Conservation (phyloP, 1,140 invertebrate genomes). For the Heterodera schachtii region DNA sequence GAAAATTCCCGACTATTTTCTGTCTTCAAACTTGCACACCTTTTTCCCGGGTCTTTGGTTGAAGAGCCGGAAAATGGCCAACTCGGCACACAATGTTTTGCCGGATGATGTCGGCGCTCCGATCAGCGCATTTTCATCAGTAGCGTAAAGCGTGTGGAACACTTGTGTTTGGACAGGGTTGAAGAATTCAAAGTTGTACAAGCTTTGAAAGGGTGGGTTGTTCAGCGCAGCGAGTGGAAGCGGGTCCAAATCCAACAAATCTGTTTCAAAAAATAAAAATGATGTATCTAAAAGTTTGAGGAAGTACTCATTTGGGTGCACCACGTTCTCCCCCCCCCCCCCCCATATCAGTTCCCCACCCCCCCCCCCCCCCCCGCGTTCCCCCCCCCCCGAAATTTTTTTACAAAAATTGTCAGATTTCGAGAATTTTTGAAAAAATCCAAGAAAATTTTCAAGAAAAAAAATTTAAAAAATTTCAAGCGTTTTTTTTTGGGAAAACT, state of each 20-base stretch:
- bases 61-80: constrained; percentile 93
- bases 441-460: no score
- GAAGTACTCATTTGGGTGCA: no score
- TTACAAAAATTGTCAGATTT: no score
- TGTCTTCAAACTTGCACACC: constrained; percentile 69
- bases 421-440: no score
- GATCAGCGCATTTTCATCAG: constrained; percentile 87
- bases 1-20: constrained; percentile 31
- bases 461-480: no score
- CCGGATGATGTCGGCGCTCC: constrained; percentile 98
- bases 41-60: constrained; percentile 80
- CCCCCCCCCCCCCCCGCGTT: no score
- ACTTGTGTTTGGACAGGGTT: constrained; percentile 95
- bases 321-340: no score
- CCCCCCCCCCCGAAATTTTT: no score
- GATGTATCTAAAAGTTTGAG: no score
- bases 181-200: constrained; percentile 92
- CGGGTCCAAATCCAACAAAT: constrained; percentile 86
- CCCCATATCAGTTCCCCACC: no score
- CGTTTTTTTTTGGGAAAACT: no score
- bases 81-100: constrained; percentile 96
- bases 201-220: constrained; percentile 76
- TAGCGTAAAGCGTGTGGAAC: constrained; percentile 93
- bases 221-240: constrained; percentile 82
- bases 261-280: constrained; percentile 67